These are phyloP conservation scores for Nineta flava DNA, from an alignment of 2,888 invertebrate genomes.

Conservation along the genomic window DNA sequence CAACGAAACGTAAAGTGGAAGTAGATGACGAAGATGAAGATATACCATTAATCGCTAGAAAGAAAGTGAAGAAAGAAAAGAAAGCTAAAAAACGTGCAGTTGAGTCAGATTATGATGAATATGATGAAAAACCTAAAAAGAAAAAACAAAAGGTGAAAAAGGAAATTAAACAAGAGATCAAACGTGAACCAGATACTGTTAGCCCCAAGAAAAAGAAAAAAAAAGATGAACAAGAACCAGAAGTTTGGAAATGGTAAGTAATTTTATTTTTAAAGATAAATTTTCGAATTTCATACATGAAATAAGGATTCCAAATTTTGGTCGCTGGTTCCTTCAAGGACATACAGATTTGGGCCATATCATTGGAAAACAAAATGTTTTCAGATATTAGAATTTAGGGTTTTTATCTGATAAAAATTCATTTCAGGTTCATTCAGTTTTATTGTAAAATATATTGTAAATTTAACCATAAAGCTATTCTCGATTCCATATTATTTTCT, in stretches of 20 bases:
- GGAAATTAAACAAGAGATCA: slow-evolving; percentile 21
- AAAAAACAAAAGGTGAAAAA: slow-evolving; percentile 30
- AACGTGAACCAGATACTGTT: slow-evolving; percentile 20
- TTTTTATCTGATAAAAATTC: no score
- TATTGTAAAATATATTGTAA: no score
- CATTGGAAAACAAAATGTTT: no score
- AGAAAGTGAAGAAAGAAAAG: slow-evolving; percentile 38
- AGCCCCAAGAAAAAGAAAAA: slow-evolving; percentile 55
- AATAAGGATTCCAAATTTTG: no score
- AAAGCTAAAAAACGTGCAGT: slow-evolving; percentile 23
- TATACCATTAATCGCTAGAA: slow-evolving; percentile 46
- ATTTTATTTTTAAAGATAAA: background rate
- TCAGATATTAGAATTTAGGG: no score
- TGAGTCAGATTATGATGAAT: slow-evolving; percentile 31
- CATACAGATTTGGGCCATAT: no score
- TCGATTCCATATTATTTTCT: no score
- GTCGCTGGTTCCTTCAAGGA: no score
- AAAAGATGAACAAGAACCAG: slow-evolving; percentile 63
- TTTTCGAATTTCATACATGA: no score
- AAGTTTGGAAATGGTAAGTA: slow-evolving; percentile 84
- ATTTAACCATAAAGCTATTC: no score
- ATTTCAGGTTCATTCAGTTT: no score
- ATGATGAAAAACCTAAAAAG: slow-evolving; percentile 37
- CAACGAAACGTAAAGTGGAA: slow-evolving; percentile 29
- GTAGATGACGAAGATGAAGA: slow-evolving; percentile 50